These are phyloP conservation scores for Steatocranus sp. DNA, from an alignment of 2,797 vertebrate species.

Conservation along the genomic window DNA sequence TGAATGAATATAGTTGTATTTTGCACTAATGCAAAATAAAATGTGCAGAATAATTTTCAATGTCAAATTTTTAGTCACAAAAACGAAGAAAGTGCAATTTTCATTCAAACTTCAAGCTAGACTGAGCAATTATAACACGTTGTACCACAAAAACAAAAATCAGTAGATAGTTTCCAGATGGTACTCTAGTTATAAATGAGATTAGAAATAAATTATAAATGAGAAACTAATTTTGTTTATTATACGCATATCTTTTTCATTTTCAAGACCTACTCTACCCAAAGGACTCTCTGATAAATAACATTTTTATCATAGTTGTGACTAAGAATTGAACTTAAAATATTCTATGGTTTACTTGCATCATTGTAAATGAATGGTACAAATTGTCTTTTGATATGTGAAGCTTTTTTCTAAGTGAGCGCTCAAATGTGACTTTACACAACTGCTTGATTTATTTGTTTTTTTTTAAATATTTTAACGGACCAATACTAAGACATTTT, in stretches of 20 bases:
- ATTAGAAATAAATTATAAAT: no score
- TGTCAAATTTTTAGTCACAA: neutral
- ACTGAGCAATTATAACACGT: neutral
- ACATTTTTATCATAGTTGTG: neutral
- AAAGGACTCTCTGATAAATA: neutral
- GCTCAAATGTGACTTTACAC: neutral
- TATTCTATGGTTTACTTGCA: neutral
- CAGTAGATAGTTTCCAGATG: neutral
- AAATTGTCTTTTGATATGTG: neutral
- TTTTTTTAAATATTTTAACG: rapidly evolving
- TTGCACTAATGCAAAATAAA: neutral
- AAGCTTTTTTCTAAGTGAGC: neutral
- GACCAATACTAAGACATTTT: neutral
- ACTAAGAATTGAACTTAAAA: neutral
- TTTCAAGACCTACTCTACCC: neutral
- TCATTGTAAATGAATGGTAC: no score
- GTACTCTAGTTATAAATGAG: neutral
- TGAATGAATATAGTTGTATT: neutral
- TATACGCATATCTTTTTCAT: neutral
- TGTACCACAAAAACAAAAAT: neutral
- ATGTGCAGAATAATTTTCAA: neutral
- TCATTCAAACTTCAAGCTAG: neutral
- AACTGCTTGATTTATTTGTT: rapidly evolving
- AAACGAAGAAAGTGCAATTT: neutral
- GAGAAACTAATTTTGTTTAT: neutral